Base-by-base conservation (phyloP, 2,888 invertebrate species). In the Dryocosmus kuriphilus region DNA sequence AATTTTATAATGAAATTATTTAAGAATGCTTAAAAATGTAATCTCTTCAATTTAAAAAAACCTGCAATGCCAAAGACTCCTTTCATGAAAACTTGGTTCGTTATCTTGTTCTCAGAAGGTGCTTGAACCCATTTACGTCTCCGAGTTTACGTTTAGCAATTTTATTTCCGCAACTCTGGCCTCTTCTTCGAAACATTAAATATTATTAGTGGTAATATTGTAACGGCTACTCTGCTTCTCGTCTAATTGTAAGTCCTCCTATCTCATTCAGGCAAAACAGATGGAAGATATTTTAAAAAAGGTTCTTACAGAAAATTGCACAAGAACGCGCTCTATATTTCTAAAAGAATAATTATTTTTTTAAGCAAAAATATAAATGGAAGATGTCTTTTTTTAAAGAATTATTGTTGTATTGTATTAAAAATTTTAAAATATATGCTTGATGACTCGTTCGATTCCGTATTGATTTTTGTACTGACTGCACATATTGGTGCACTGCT, bases 181-280 rank as follows among this genome's bases (percentile, higher is more conserved):
- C 27, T 41, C 46, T 67, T 67, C 67, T 67, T 7, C 27, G 38
- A 46, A 67, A 19, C 46, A 67, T 41, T 67, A 67, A 46, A 67
- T 67, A 67, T 41, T 67, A 46, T 67, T 65, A 41, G 41, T 41
- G 16, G 65, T 65, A 24, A 65, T 27, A 46, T 14, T 67, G 5
- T 30, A 67, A 41, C 27, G 19, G 46, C 30, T 46, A 41, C 67
- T 27, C 67, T 30, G 67, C 19, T 41, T 30, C 67, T 67, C 46
- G 41, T 67, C 65, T 22, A 38, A 38, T n/a, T n/a, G 65, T 46
- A 41, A 24, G 24, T 32, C 30, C 16, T 46, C n/a, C 60, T 60
- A 60, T 27, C 24, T 51, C 19, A 30, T 51, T 67, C 46, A 67
- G 16, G 67, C 46, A 67, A 67, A 67, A 67, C 67, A 51, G 67